Evolutionary conservation across 1,140 invertebrate genomes (phyloP), one percentile per base, ranked within the genome.

Genomic region (Nilaparvata lugens): DNA sequence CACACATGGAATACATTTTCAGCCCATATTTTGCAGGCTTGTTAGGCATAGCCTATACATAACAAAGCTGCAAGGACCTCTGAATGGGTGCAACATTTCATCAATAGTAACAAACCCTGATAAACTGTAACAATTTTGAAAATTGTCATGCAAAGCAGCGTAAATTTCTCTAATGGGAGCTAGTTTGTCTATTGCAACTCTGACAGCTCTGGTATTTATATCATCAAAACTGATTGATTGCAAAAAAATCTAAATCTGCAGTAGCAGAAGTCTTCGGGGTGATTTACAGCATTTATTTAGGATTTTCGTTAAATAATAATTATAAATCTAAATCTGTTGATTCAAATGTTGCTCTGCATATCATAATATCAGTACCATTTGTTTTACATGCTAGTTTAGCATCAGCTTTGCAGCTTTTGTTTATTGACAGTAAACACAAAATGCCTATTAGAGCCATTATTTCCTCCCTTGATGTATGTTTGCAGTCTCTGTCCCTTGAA

Each of bases 1-100:
- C 70, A 21, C 52, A 62, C 14, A 68, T 24, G 14, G 57, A 60
- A 61, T 53, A 71, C 9, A 68, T 62, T 60, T 69, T 70, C 68
- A 25, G 6, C 9, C 64, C 65, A 62, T 64, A 67, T 35, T 64
- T 67, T 6, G 24, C 55, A 11, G 67, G 65, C 58, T 68, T 68
- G 28, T 40, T 58, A 11, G 69, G 69, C 25, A 74, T n/a, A n/a
- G n/a, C n/a, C n/a, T 71, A 52, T 70, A 71, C n/a, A 64, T 62
- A n/a, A 61, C 42, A 55, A 70, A 70, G 11, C 35, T 25, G 56
- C 72, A 74, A 43, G 69, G 42, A 21, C 72, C 72, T 53, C 71
- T 63, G 61, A 74, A 75, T 18, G 61, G 56, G 61, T 66, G 53
- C 24, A 75, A 61, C 65, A 70, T 72, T 62, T 76, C 72, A 63